A percentile compares a stretch with the other conserved stretches of the same genome.
Evolutionary conservation across 2,797 vertebrate genomes (phyloP).

Genomic region (Sebastiscus tertius): DNA sequence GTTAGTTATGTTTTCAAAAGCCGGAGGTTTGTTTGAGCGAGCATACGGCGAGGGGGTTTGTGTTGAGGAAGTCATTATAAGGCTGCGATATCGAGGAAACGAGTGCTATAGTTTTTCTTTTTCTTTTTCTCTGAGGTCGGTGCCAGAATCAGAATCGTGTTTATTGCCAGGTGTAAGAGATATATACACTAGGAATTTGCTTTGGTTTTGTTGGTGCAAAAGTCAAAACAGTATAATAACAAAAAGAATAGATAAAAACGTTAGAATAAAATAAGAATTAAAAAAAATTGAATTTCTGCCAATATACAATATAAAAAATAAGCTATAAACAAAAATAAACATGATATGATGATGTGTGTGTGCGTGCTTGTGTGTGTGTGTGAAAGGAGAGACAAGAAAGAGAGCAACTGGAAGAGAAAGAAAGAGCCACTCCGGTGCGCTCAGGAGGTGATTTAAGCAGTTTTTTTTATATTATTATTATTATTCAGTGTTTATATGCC

Average conservation of each 20-base stretch:
- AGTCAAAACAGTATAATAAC: too few species aligned
- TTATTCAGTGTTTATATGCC: background rate
- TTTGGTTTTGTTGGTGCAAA: too few species aligned
- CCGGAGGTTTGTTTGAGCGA: conserved; percentile 58
- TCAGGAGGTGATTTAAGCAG: conserved; percentile 3
- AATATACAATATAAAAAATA: too few species aligned
- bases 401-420: conserved; percentile 28
- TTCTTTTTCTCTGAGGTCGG: conserved; percentile 22
- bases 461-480: background rate
- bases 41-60: conserved; percentile 25
- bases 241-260: too few species aligned
- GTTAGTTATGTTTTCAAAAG: conserved; percentile 34
- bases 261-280: too few species aligned
- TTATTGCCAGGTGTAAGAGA: too few species aligned
- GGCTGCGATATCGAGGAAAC: conserved; percentile 70
- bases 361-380: background rate
- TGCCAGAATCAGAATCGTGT: background rate
- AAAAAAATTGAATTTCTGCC: too few species aligned
- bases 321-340: too few species aligned
- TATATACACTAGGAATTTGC: too few species aligned
- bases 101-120: conserved; percentile 11
- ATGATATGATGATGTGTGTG: background rate
- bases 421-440: conserved; percentile 4
- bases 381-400: conserved; percentile 24
- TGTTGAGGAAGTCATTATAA: conserved; percentile 73